Percentiles rank a stretch among this genome's conserved stretches.
These are phyloP conservation scores for Thunnus albacares DNA, from an alignment of 2,797 vertebrate species.

Conservation along the genomic window DNA sequence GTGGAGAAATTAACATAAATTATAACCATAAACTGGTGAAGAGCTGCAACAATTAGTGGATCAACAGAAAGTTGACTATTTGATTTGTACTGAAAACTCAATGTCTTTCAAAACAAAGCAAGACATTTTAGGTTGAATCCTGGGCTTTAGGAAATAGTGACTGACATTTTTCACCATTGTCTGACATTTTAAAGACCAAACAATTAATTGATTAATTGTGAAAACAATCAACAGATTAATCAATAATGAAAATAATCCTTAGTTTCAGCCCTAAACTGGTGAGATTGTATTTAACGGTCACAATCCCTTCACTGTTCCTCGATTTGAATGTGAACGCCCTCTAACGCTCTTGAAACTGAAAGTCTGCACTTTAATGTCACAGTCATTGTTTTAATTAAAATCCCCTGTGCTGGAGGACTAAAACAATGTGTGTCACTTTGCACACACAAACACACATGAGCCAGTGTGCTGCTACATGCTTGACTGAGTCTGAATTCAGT, in stretches of 20 bases:
- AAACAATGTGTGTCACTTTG: conserved; percentile 21
- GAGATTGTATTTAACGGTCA: not conserved
- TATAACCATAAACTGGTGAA: too few relatives aligned
- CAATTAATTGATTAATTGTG: not conserved
- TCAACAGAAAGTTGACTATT: too few relatives aligned
- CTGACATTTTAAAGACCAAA: not conserved
- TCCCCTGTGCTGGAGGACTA: conserved; percentile 28
- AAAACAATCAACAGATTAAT: not conserved
- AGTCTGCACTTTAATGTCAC: not conserved
- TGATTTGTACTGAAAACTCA: too few relatives aligned
- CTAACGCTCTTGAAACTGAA: conserved; percentile 1
- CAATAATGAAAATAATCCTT: not conserved
- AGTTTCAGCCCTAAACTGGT: not conserved
- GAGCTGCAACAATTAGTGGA: too few relatives aligned
- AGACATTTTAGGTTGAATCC: too few relatives aligned
- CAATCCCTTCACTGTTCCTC: too few relatives aligned
- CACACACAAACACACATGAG: conserved; percentile 42
- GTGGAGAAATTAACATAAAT: not conserved
- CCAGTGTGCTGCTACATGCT: conserved; percentile 59
- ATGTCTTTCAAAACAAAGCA: too few relatives aligned
- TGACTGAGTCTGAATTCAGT: conserved; percentile 67
- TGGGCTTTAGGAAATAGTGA: too few relatives aligned
- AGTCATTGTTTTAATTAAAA: conserved; percentile 13
- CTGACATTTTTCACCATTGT: too few relatives aligned
- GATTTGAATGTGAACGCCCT: not conserved